Conservation (phyloP, 2,113 vertebrate species). For the Bostrychus sinensis region DNA sequence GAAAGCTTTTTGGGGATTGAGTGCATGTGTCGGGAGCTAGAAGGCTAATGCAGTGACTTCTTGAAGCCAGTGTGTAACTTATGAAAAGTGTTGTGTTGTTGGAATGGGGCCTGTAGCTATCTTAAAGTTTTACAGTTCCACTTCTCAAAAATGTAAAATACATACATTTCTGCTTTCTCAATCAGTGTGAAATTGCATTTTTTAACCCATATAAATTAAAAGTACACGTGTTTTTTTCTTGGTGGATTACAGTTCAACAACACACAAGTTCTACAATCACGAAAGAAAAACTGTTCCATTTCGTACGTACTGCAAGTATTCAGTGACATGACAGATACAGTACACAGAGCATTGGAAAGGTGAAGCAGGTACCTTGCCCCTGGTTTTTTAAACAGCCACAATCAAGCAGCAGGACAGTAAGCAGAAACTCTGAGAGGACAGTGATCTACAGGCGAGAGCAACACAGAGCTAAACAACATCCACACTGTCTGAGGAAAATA, state of each 20-base stretch:
- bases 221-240: too few species aligned
- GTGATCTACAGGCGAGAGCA: slow-evolving; percentile 1
- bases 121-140: too few species aligned
- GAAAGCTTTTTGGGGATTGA: too few species aligned
- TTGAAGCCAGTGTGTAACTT: too few species aligned
- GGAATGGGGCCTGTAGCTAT: too few species aligned
- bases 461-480: slow-evolving; percentile 8
- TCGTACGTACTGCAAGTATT: slow-evolving; percentile 28
- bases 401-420: slow-evolving; percentile 4
- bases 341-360: slow-evolving; percentile 32
- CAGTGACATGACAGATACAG: slow-evolving; percentile 39
- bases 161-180: too few species aligned
- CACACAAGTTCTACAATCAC: not conserved
- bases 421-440: not conserved
- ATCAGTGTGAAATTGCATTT: too few species aligned
- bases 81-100: too few species aligned
- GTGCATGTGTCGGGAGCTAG: too few species aligned
- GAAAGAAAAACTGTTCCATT: slow-evolving; percentile 2
- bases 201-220: too few species aligned
- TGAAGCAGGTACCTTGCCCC: not conserved
- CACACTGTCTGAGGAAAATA: not conserved
- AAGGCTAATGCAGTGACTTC: too few species aligned
- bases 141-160: too few species aligned
- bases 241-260: not conserved
- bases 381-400: not conserved